Base-by-base conservation (phyloP, 2,113 vertebrate genomes). In the Xenopus laevis region DNA sequence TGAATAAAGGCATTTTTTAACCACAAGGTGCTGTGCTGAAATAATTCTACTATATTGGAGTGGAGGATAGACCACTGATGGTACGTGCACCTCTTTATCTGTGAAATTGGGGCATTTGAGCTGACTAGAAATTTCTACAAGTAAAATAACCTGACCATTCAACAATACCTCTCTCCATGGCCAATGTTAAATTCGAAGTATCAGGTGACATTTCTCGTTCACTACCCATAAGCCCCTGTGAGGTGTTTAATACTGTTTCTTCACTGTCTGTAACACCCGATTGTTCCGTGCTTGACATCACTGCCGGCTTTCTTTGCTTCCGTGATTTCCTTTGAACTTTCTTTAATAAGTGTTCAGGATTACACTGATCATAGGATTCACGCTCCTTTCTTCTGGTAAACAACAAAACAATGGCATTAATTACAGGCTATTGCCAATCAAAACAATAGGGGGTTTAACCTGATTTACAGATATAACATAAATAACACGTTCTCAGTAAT, bases 241-340 rank as follows among this genome's bases (percentile, higher is more conserved):
- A 63, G 10, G 45, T 0, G 16, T 13, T 15, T 10, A 27, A 13
- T n/a, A 15, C 9, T 18, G 21, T 20, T 58, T 74, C 72, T 47
- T 73, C 63, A 8, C 53, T 55, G 20, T 74, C 44, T 11, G 44
- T 15, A 13, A 27, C 2, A 23, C 18, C 16, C 1, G 13, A 40
- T 13, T 63, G 58, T 10, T 75, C 73, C 3, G 44, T 53, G 10
- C 12, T 23, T 6, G 46, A 8, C 12, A 10, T 1, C 18, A 17
- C 27, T 44, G 20, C 47, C 21, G 62, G 73, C 15, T 69, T 75
- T 44, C 20, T 76, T 9, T 52, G 33, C 44, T 68, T 76, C 33
- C 18, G 12, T 2, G 57, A 21, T 69, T 69, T 76, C 23, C 30
- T 69, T 8, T 62, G 73, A 40, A 69, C 33, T 20, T 20, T 63